phyloP scores from a whole-genome alignment of 2,113 vertebrate species.

The Callaeas wilsoni region DNA sequence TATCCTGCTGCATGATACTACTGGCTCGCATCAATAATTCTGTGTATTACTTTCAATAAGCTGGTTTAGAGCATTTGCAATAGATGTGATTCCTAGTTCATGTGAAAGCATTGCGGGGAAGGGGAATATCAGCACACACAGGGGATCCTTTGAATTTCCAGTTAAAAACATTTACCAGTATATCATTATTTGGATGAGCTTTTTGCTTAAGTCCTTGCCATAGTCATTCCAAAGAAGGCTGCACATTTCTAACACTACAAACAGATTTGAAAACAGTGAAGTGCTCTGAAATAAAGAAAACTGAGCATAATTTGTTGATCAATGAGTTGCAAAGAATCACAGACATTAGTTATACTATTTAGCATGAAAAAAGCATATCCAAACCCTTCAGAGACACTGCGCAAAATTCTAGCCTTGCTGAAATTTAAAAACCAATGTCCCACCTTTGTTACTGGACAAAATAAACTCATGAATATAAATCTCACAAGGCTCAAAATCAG shows the following conservation, averaged over 20 bases:
- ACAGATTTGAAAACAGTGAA: neutral
- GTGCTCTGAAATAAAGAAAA: neutral
- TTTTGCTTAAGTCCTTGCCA: neutral
- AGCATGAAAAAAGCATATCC: neutral
- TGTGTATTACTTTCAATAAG: neutral
- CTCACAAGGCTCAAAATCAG: neutral
- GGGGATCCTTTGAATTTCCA: neutral
- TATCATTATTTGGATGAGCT: neutral
- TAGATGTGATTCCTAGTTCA: neutral
- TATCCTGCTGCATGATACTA: neutral
- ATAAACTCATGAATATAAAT: neutral
- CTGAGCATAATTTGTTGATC: neutral
- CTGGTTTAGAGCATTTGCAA: neutral
- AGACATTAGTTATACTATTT: neutral
- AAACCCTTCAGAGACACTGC: neutral
- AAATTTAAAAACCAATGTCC: neutral
- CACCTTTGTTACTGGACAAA: neutral
- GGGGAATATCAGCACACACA: neutral
- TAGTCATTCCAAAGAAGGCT: neutral
- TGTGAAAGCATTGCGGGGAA: neutral
- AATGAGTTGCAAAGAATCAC: neutral
- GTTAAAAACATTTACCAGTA: neutral
- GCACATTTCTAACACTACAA: neutral
- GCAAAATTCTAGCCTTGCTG: neutral
- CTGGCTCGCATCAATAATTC: neutral